These are phyloP conservation scores for Paratilapia polleni DNA, from an alignment of 2,113 vertebrate genomes.

Conservation along the genomic window DNA sequence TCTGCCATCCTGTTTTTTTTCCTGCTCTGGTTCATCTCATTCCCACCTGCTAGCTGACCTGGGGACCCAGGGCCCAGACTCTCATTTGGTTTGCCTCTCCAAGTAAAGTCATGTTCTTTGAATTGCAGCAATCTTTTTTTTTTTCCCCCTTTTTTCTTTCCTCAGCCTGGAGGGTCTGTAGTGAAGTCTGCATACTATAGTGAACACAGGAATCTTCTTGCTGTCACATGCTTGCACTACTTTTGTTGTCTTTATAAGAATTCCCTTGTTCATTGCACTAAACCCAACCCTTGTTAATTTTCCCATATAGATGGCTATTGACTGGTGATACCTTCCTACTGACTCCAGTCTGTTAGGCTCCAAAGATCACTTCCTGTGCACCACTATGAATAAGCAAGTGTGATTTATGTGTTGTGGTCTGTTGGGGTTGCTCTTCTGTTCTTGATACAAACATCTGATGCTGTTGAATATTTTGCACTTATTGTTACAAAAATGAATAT, in stretches of 20 bases:
- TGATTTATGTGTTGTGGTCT: neutral
- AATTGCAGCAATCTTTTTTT: conserved; percentile 55
- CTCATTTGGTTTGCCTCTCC: conserved; percentile 78
- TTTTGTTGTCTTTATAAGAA: conserved; percentile 68
- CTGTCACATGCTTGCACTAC: conserved; percentile 57
- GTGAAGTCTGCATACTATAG: conserved; percentile 53
- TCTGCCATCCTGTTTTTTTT: conserved; percentile 55
- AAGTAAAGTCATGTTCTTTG: conserved; percentile 78
- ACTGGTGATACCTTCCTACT: conserved; percentile 37
- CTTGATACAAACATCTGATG: neutral
- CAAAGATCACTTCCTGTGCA: neutral
- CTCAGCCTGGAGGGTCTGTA: conserved; percentile 69
- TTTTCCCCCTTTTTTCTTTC: neutral
- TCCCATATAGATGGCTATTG: conserved; percentile 51
- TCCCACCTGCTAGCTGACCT: conserved; percentile 84
- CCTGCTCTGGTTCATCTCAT: conserved; percentile 74
- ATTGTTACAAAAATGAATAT: neutral
- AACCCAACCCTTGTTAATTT: neutral
- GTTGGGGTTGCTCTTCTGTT: neutral
- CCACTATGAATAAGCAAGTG: neutral
- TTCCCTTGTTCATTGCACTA: conserved; percentile 46
- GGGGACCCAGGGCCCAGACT: conserved; percentile 69
- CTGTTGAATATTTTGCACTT: neutral
- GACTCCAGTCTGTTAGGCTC: conserved; percentile 21
- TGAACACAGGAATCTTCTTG: conserved; percentile 62